A percentile compares a stretch with the other conserved stretches of the same genome.
phyloP scores from a whole-genome alignment of 2,888 invertebrate species.

The Orthosia gracilis region DNA sequence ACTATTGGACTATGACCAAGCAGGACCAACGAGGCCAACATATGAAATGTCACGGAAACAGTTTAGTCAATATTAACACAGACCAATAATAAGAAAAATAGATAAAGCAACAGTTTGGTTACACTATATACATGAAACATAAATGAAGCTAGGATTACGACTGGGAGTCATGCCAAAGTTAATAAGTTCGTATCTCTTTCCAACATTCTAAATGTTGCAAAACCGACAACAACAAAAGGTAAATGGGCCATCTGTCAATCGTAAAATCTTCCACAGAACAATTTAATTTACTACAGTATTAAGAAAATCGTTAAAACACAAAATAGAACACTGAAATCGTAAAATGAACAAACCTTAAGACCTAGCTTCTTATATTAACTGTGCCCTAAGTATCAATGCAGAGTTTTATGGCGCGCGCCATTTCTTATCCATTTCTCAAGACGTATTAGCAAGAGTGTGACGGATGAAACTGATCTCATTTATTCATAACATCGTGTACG shows the following conservation, averaged over 20 bases:
- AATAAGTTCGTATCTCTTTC: background rate
- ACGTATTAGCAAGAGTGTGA: constrained; percentile 1
- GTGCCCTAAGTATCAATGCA: background rate
- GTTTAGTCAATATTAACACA: constrained; percentile 10
- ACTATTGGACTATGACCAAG: constrained; percentile 30
- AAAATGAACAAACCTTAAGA: constrained; percentile 10
- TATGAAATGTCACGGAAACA: constrained; percentile 25
- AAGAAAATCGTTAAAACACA: constrained; percentile 21
- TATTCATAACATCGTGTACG: constrained; percentile 51
- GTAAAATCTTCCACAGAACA: constrained; percentile 7
- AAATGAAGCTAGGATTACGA: background rate
- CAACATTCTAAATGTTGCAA: background rate
- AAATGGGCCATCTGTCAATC: background rate
- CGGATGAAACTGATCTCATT: constrained; percentile 40
- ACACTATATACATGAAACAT: background rate
- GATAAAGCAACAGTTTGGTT: background rate
- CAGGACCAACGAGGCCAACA: constrained; percentile 47
- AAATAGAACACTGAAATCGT: constrained; percentile 16
- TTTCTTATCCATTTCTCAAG: constrained; percentile 2
- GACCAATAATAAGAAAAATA: background rate
- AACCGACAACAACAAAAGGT: constrained; percentile 2
- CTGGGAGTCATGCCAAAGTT: constrained; percentile 1
- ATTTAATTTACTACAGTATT: background rate
- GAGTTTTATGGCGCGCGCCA: constrained; percentile 11
- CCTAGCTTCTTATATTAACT: no score